Conservation (phyloP, 2,888 invertebrate genomes). For the Drosophila borealis region DNA sequence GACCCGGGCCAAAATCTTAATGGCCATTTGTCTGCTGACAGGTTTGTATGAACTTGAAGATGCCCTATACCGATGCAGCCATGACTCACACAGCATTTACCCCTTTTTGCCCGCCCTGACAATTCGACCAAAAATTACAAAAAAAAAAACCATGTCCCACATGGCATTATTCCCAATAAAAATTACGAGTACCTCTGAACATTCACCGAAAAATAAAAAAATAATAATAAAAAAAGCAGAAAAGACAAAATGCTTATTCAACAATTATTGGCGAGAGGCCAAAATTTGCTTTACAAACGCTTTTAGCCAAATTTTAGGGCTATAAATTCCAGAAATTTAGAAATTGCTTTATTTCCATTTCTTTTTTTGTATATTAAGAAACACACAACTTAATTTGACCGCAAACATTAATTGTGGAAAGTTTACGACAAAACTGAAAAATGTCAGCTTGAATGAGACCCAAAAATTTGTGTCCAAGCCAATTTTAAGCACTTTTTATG, state of each 20-base stretch:
- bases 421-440: slow-evolving; percentile 10
- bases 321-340: slow-evolving; percentile 43
- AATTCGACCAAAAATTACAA: neutral
- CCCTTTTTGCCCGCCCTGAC: neutral
- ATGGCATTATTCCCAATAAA: slow-evolving; percentile 54
- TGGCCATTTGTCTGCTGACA: slow-evolving; percentile 47
- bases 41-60: slow-evolving; percentile 52
- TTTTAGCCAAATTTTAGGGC: slow-evolving; percentile 22
- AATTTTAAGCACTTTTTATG: neutral
- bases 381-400: slow-evolving; percentile 40
- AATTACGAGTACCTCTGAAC: slow-evolving; percentile 32
- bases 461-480: slow-evolving; percentile 1
- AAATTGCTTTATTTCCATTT: too few relatives aligned
- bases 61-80: slow-evolving; percentile 39
- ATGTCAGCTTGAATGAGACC: slow-evolving; percentile 2
- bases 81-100: slow-evolving; percentile 36
- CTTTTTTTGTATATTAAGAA: slow-evolving; percentile 7
- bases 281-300: slow-evolving; percentile 30
- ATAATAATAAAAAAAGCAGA: neutral
- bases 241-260: slow-evolving; percentile 30
- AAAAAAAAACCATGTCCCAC: slow-evolving; percentile 50
- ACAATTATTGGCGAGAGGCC: slow-evolving; percentile 58
- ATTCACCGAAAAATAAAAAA: slow-evolving; percentile 5
- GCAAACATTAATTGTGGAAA: slow-evolving; percentile 5
- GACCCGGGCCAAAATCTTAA: slow-evolving; percentile 34